Evolutionary conservation across 2,888 invertebrate genomes (phyloP).

Genomic region (Sphecodes monilicornis): DNA sequence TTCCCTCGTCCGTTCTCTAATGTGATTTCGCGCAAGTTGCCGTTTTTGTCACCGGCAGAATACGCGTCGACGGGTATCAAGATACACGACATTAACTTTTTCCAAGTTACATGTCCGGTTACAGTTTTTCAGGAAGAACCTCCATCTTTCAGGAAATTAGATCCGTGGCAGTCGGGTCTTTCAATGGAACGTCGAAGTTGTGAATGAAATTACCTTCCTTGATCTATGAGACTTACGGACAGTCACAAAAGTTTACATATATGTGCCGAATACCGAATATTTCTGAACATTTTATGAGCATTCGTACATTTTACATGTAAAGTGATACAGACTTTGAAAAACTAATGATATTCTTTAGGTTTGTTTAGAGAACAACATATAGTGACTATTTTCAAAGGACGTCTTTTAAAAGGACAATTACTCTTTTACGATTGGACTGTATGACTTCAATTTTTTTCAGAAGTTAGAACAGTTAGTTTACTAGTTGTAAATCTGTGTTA

Average conservation of each 20-base stretch:
- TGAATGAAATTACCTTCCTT: not conserved
- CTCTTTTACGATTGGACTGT: too few relatives aligned
- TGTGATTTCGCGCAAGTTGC: conserved; percentile 38
- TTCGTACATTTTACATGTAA: too few relatives aligned
- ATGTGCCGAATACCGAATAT: not conserved
- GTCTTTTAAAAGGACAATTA: too few relatives aligned
- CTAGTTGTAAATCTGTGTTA: too few relatives aligned
- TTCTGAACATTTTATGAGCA: not conserved
- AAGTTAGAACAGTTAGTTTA: too few relatives aligned
- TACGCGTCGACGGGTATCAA: conserved; percentile 27
- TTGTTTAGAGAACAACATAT: too few relatives aligned
- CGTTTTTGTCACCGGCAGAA: conserved; percentile 45
- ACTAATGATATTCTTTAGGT: too few relatives aligned
- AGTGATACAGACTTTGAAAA: too few relatives aligned
- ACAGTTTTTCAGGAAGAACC: not conserved
- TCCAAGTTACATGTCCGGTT: not conserved
- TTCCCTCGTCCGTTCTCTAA: conserved; percentile 21
- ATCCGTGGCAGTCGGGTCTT: not conserved
- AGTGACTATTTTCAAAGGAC: too few relatives aligned
- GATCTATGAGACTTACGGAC: not conserved
- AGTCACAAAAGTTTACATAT: not conserved
- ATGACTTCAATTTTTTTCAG: too few relatives aligned
- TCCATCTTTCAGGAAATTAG: not conserved
- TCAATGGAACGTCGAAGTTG: not conserved
- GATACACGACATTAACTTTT: conserved; percentile 42